These are phyloP conservation scores for Cataglyphis rosenhaueri DNA, from an alignment of 2,888 invertebrate species.

Conservation along the genomic window DNA sequence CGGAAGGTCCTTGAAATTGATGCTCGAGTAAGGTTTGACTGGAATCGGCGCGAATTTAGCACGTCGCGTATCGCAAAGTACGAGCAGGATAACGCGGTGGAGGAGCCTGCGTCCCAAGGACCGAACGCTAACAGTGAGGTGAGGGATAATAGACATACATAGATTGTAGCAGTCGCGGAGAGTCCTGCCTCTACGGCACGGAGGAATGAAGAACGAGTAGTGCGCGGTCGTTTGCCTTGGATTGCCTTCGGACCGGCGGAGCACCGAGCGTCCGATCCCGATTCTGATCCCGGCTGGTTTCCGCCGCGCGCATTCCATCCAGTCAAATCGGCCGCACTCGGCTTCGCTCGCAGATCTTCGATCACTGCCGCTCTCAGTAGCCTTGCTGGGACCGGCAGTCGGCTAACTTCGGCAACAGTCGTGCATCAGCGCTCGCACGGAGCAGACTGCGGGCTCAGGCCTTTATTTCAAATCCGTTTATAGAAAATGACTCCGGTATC, in stretches of 20 bases:
- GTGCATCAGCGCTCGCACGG: slow-evolving; percentile 80
- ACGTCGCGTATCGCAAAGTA: slow-evolving; percentile 39
- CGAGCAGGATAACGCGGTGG: slow-evolving; percentile 38
- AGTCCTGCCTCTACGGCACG: slow-evolving; percentile 65
- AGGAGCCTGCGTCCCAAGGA: slow-evolving; percentile 50
- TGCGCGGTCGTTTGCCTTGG: slow-evolving; percentile 84
- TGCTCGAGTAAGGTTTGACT: slow-evolving; percentile 25
- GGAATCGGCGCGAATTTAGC: slow-evolving; percentile 38
- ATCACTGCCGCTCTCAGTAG: slow-evolving; percentile 59
- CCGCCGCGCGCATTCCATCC: slow-evolving; percentile 84
- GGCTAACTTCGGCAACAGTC: slow-evolving; percentile 79
- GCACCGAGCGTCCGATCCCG: slow-evolving; percentile 79
- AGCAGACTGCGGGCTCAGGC: slow-evolving; percentile 69
- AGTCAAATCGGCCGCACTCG: slow-evolving; percentile 72
- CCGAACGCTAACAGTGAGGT: slow-evolving; percentile 64
- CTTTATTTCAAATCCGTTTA: slow-evolving; percentile 56
- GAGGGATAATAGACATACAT: slow-evolving; percentile 76
- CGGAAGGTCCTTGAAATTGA: not conserved
- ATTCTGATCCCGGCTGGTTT: slow-evolving; percentile 83
- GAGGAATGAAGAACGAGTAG: slow-evolving; percentile 78
- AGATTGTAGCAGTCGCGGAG: slow-evolving; percentile 72
- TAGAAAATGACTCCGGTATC: slow-evolving; percentile 63
- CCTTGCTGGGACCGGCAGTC: slow-evolving; percentile 68
- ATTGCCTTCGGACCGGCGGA: slow-evolving; percentile 81
- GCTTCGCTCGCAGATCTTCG: slow-evolving; percentile 1